Conservation (phyloP, 2,888 invertebrate genomes). For the Tetranychus piercei region DNA sequence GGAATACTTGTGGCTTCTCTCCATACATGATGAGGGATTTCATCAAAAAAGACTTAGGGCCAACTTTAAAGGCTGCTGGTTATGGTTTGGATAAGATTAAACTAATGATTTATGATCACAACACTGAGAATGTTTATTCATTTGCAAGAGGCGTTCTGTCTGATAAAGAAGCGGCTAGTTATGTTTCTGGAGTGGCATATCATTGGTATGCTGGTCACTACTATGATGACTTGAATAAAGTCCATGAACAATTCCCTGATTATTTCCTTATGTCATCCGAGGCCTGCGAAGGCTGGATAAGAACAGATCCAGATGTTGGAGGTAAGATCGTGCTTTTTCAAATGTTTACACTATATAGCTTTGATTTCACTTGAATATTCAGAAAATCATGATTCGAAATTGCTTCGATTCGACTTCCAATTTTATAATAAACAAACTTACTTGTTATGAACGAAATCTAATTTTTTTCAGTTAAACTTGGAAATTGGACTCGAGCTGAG, state of each 20-base stretch:
- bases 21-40: constrained; percentile 42
- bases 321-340: neutral
- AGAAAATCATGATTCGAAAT: no score
- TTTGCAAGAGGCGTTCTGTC: constrained; percentile 10
- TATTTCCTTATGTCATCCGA: constrained; percentile 61
- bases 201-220: constrained; percentile 52
- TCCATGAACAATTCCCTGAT: constrained; percentile 37
- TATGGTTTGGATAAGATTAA: constrained; percentile 40
- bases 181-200: constrained; percentile 52
- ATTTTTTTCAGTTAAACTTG: neutral
- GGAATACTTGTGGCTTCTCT: constrained; percentile 31
- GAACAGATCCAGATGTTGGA: neutral
- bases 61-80: constrained; percentile 43
- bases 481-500: constrained; percentile 48
- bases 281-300: constrained; percentile 45
- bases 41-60: constrained; percentile 53
- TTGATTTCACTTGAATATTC: neutral
- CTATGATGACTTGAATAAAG: neutral
- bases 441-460: no score
- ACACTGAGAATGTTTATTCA: constrained; percentile 19
- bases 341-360: neutral
- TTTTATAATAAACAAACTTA: no score
- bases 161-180: constrained; percentile 30
- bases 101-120: constrained; percentile 54
- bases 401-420: no score